These are phyloP conservation scores for Procapra przewalskii DNA, from an alignment of 2,113 vertebrate genomes.

Conservation along the genomic window DNA sequence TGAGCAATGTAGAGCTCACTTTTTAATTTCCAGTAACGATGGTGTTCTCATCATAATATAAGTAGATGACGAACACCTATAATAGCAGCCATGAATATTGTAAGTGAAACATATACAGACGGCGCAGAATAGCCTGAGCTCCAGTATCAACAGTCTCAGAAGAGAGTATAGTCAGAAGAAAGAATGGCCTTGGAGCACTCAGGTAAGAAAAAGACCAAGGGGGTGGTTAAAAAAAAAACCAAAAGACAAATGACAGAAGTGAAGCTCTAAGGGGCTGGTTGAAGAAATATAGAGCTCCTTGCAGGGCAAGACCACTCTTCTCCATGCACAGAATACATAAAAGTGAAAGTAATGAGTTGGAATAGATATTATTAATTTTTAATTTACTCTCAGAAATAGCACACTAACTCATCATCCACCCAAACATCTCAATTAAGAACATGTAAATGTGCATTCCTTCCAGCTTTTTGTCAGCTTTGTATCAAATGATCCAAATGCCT, in stretches of 20 bases:
- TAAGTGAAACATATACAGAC: not conserved
- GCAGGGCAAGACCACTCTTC: not conserved
- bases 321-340: not conserved
- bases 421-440: conserved; percentile 74
- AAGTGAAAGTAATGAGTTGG: conserved; percentile 62
- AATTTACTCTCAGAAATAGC: conserved; percentile 69
- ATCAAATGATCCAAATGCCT: conserved; percentile 54
- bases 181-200: not conserved
- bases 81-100: not conserved
- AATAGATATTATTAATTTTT: conserved; percentile 75
- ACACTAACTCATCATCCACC: conserved; percentile 58
- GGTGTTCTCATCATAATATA: not conserved
- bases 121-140: not conserved
- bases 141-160: not conserved
- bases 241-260: not conserved
- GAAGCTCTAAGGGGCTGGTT: not conserved
- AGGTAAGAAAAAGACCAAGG: not conserved
- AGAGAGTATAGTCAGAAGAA: not conserved
- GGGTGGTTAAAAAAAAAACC: not conserved
- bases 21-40: not conserved
- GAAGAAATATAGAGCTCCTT: not conserved
- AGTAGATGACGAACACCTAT: not conserved
- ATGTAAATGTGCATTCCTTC: conserved; percentile 53
- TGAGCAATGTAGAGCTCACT: not conserved
- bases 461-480: conserved; percentile 63